Evolutionary conservation across 2,113 vertebrate species (phyloP).

Genomic region (Chaetorhynchus papuensis): DNA sequence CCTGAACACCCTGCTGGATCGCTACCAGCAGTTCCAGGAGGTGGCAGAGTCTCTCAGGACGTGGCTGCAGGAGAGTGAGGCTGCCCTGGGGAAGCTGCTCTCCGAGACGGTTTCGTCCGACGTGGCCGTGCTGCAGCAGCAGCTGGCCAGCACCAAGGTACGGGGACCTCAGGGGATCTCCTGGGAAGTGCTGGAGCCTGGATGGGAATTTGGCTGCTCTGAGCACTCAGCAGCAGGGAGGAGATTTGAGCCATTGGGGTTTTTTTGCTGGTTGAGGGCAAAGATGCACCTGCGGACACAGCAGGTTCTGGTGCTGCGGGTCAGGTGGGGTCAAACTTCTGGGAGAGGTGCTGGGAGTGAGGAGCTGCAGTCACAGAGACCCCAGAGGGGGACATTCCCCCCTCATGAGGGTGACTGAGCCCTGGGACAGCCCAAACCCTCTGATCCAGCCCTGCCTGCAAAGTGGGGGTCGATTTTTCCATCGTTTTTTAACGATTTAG

Average conservation of each 20-base stretch:
- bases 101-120: slow-evolving; percentile 79
- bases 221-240: not conserved
- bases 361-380: not conserved
- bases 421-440: not conserved
- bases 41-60: slow-evolving; percentile 78
- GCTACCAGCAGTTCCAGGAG: slow-evolving; percentile 91
- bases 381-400: not conserved
- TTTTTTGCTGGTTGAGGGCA: not conserved
- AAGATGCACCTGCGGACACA: not conserved
- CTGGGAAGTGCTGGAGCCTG: not conserved
- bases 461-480: not conserved
- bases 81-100: slow-evolving; percentile 73
- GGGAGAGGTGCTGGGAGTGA: not conserved
- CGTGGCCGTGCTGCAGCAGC: slow-evolving; percentile 78
- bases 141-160: slow-evolving; percentile 86
- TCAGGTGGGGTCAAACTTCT: not conserved
- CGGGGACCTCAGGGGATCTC: not conserved
- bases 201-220: not conserved
- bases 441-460: not conserved
- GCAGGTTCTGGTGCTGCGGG: not conserved
- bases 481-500: not conserved
- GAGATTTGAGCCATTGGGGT: rapidly evolving
- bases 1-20: slow-evolving; percentile 80
- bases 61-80: slow-evolving; percentile 85
- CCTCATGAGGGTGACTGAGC: not conserved